Conservation (phyloP, 2,113 vertebrate genomes). For the Mesitornis unicolor region DNA sequence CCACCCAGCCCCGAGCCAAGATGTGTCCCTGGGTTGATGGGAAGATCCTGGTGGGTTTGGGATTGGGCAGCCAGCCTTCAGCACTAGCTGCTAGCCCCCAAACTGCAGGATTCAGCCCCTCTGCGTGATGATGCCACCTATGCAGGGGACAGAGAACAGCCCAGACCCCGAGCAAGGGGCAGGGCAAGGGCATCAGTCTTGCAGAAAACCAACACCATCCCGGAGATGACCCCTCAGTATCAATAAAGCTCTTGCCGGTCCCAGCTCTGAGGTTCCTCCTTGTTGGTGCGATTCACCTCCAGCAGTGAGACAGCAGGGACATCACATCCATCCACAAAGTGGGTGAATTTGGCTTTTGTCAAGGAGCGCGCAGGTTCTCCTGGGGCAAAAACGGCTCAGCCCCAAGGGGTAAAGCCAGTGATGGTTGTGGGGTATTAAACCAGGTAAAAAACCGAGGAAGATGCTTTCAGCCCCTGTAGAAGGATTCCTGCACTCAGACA, state of each 20-base stretch:
- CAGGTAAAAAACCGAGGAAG: too few relatives aligned
- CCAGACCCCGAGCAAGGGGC: background rate
- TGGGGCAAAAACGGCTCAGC: background rate
- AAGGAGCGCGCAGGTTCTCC: fast-evolving
- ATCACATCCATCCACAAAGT: background rate
- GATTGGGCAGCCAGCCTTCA: background rate
- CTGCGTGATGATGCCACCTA: background rate
- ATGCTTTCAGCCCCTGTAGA: background rate
- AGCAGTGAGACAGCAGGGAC: background rate
- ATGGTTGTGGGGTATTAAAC: background rate
- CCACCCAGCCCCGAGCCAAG: background rate
- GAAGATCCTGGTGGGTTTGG: background rate
- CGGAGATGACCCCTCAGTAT: background rate
- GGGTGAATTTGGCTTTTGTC: background rate
- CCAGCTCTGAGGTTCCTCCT: background rate
- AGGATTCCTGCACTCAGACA: background rate
- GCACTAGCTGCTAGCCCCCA: background rate
- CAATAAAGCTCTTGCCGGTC: background rate
- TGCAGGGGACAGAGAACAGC: background rate
- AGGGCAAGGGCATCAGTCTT: background rate
- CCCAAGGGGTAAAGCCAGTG: too few relatives aligned
- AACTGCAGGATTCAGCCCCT: background rate
- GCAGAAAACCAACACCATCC: background rate
- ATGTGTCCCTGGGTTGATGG: background rate
- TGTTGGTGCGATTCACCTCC: fast-evolving